These are phyloP conservation scores for Manduca sexta DNA, from an alignment of 1,140 invertebrate genomes.

Conservation along the genomic window DNA sequence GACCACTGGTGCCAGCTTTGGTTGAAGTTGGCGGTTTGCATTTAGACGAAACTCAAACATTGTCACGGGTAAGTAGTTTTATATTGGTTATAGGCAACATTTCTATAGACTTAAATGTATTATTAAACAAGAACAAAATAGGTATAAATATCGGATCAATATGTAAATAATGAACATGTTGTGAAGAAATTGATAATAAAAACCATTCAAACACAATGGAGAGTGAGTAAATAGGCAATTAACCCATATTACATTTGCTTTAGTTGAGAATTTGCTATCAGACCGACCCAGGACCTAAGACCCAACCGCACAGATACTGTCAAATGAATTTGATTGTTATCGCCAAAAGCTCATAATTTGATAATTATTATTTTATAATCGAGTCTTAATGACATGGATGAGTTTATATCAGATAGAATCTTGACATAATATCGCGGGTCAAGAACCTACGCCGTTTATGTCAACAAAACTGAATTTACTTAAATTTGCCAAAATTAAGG, in stretches of 20 bases:
- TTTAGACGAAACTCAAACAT: constrained; percentile 54
- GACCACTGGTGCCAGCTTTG: constrained; percentile 73
- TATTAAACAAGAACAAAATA: too few species aligned
- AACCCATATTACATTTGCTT: constrained; percentile 30
- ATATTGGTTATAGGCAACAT: not conserved
- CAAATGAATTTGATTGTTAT: constrained; percentile 23
- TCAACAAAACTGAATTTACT: too few species aligned
- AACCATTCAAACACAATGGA: not conserved
- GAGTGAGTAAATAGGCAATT: constrained; percentile 18
- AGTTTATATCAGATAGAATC: too few species aligned
- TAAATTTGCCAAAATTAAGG: too few species aligned
- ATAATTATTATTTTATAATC: constrained; percentile 3
- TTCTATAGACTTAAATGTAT: too few species aligned
- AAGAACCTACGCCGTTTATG: too few species aligned
- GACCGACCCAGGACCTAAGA: constrained; percentile 29
- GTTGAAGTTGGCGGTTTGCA: constrained; percentile 76
- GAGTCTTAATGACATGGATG: too few species aligned
- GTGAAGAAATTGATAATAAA: too few species aligned
- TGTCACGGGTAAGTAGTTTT: constrained; percentile 42
- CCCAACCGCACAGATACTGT: constrained; percentile 30
- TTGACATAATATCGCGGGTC: too few species aligned
- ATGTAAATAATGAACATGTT: not conserved
- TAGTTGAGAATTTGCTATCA: constrained; percentile 24
- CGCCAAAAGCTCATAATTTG: constrained; percentile 18
- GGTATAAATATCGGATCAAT: too few species aligned